Percentiles rank a stretch among this genome's conserved stretches.
These are phyloP conservation scores for Lacerta agilis DNA, from an alignment of 2,797 vertebrate genomes.

Conservation along the genomic window DNA sequence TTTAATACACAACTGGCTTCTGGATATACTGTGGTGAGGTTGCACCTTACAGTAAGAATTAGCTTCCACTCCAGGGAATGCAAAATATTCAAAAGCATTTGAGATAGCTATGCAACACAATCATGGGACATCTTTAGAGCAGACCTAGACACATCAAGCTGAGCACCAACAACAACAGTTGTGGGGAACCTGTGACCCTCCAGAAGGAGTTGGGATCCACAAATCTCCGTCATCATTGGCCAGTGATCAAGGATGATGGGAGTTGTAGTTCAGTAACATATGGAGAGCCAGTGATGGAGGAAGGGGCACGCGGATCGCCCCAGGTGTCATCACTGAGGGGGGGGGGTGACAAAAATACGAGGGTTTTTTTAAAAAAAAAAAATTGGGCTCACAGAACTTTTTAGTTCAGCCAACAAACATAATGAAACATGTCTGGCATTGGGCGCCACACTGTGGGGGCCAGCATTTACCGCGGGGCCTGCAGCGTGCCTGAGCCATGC, in stretches of 20 bases:
- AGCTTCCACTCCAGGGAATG: neutral
- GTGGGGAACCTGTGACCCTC: too few species aligned
- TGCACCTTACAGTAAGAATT: neutral
- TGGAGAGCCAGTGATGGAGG: neutral
- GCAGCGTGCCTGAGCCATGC: rapidly evolving
- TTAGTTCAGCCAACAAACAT: too few species aligned
- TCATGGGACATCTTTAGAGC: neutral
- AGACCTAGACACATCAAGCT: neutral
- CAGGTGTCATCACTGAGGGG: too few species aligned
- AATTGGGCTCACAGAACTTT: too few species aligned
- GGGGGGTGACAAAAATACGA: too few species aligned
- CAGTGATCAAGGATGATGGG: neutral
- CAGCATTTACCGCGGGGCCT: rapidly evolving
- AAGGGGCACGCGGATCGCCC: too few species aligned
- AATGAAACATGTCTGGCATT: too few species aligned
- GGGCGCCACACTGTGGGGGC: too few species aligned
- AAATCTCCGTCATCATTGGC: too few species aligned
- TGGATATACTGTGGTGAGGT: neutral
- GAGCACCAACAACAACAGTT: neutral
- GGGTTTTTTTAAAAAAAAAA: too few species aligned
- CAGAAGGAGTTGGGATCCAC: too few species aligned
- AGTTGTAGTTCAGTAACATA: neutral
- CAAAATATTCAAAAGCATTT: neutral
- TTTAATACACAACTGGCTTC: neutral
- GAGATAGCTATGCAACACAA: neutral